Evolutionary conservation across 2,888 invertebrate genomes (phyloP).

Genomic region (Serripes groenlandicus): DNA sequence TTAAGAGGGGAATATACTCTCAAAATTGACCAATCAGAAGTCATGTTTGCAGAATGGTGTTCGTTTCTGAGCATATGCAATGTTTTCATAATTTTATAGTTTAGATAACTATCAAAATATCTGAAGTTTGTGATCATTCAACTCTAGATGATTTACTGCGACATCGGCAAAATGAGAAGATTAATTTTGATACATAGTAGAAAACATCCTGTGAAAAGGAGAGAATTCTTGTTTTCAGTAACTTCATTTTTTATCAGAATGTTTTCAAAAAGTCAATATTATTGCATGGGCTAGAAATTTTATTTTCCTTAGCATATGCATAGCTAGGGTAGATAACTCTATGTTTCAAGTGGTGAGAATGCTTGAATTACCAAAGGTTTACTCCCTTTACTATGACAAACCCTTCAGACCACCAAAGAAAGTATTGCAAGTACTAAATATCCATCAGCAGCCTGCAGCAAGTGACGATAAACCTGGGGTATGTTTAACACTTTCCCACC

Average conservation of each 20-base stretch:
- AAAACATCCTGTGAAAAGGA: neutral
- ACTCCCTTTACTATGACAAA: conserved; percentile 72
- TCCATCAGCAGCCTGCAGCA: neutral
- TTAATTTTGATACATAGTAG: too few species aligned
- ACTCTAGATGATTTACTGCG: too few species aligned
- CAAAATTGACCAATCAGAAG: too few species aligned
- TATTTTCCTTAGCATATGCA: conserved; percentile 34
- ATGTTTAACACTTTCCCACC: too few species aligned
- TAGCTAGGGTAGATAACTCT: conserved; percentile 71
- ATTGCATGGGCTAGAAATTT: neutral
- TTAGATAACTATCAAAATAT: too few species aligned
- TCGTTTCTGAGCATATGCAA: too few species aligned
- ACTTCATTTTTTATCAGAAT: neutral
- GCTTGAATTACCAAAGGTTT: conserved; percentile 72
- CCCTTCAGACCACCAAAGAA: conserved; percentile 72
- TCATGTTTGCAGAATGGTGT: too few species aligned
- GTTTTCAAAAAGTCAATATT: neutral
- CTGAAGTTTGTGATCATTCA: too few species aligned
- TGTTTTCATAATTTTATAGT: too few species aligned
- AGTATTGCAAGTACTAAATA: conserved; percentile 57
- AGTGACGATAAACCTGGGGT: conserved; percentile 17
- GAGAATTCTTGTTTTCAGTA: neutral
- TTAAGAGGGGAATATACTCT: too few species aligned
- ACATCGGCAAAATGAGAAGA: too few species aligned
- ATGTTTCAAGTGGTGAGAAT: conserved; percentile 71